These are phyloP conservation scores for Sula dactylatra DNA, from an alignment of 2,113 vertebrate species.

Conservation along the genomic window DNA sequence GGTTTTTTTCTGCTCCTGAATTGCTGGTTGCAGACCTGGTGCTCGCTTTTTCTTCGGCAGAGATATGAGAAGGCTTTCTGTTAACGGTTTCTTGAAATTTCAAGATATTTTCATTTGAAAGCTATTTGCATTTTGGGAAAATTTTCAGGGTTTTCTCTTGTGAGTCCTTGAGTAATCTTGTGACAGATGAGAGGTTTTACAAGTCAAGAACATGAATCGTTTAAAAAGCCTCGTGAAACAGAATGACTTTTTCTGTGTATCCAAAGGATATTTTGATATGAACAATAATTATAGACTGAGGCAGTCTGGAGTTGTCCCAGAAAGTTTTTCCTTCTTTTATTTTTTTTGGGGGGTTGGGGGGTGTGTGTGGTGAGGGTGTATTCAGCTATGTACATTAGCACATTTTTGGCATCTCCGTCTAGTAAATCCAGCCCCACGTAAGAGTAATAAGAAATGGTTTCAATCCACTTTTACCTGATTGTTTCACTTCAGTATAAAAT, in stretches of 20 bases:
- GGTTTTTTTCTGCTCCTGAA: background rate
- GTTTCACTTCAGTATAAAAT: background rate
- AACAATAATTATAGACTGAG: slow-evolving; percentile 8
- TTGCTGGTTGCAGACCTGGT: background rate
- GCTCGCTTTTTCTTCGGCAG: background rate
- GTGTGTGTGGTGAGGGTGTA: background rate
- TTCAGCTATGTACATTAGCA: background rate
- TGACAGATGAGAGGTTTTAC: slow-evolving; percentile 22
- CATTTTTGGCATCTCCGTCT: background rate
- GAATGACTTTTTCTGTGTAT: background rate
- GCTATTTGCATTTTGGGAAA: background rate
- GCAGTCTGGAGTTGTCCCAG: background rate
- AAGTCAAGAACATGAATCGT: slow-evolving; percentile 14
- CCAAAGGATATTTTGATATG: background rate
- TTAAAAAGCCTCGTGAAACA: background rate
- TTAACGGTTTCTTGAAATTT: background rate
- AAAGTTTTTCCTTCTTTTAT: background rate
- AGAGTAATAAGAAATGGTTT: background rate
- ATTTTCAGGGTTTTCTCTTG: background rate
- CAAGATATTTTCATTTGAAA: background rate
- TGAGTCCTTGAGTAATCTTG: background rate
- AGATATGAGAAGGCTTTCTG: background rate
- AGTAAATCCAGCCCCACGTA: background rate
- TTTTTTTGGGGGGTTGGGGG: background rate
- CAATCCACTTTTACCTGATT: background rate